Conservation (phyloP, 2,888 invertebrate genomes). For the Scrobipalpa atriplicella region DNA sequence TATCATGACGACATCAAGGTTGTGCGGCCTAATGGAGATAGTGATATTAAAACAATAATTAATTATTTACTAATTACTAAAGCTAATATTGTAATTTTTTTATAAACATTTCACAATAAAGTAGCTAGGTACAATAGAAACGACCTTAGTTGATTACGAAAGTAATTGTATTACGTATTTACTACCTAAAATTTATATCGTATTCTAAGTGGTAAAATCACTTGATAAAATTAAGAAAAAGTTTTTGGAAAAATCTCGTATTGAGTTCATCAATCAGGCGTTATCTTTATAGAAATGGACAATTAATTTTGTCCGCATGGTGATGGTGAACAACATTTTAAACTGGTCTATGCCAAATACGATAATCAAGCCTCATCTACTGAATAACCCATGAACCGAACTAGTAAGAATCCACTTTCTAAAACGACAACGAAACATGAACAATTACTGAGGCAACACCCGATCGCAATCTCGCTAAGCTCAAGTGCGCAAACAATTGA, state of each 20-base stretch:
- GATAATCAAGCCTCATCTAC: neutral
- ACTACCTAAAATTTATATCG: too few relatives aligned
- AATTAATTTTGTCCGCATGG: too few relatives aligned
- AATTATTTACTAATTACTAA: neutral
- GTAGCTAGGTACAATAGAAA: neutral
- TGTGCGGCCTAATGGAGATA: neutral
- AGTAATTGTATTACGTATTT: too few relatives aligned
- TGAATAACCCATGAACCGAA: neutral
- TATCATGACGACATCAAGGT: conserved; percentile 10
- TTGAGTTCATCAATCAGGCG: too few relatives aligned
- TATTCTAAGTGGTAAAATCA: too few relatives aligned
- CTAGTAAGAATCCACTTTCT: neutral
- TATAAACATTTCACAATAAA: neutral
- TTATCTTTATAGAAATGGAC: too few relatives aligned
- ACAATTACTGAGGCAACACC: conserved; percentile 27
- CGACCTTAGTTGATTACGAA: neutral
- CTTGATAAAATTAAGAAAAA: too few relatives aligned
- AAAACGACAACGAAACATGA: conserved; percentile 16
- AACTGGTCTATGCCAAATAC: too few relatives aligned
- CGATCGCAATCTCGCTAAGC: conserved; percentile 25
- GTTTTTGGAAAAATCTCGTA: too few relatives aligned
- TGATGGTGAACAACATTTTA: too few relatives aligned
- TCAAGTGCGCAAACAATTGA: conserved; percentile 31
- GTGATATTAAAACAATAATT: neutral
- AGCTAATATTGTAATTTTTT: neutral